Evolutionary conservation across 2,797 vertebrate genomes (phyloP), one percentile per base, ranked within the genome.

Genomic region (Meda fulgida): DNA sequence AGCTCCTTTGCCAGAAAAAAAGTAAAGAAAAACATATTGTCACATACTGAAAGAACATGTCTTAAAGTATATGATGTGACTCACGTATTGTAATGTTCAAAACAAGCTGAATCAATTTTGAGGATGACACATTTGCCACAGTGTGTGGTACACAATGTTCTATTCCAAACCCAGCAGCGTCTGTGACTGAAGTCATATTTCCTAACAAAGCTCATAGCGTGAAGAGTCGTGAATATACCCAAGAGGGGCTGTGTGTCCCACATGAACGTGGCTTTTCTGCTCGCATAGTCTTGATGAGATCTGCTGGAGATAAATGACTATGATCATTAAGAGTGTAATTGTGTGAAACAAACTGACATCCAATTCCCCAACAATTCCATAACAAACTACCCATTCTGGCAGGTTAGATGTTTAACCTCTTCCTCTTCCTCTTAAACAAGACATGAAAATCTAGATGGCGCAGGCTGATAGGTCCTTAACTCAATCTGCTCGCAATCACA

Each of bases 111-210:
- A 85, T 83, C 40, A 48, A 48, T 80, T 82, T 82, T 86, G n/a
- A 87, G 73, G 67, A 85, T 81, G 85, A 84, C 79, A 86, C 72
- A 86, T 53, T 72, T 75, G 72, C 48, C 70, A 48, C 63, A 78
- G 48, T 55, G 69, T 23, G 60, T 19, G 75, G 81, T 60, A 84
- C 60, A 81, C 14, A 0, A 84, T 87, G 60, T 85, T 83, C 76
- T 85, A 65, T 80, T 77, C 51, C 58, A 40, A 67, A 60, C 14
- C 8, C 36, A 63, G 72, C 60, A 46, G 55, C 60, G 7, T 83
- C 70, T 80, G 60, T 38, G 76, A 81, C 43, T 86, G n/a, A 84
- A 83, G 26, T 81, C 67, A 85, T 69, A 36, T 46, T 60, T 80
- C 81, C 66, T 80, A 80, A 34, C 51, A 83, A 86, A 84, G 23